These are phyloP conservation scores for Enteromius paludinosus DNA, from an alignment of 2,797 vertebrate species.

Conservation along the genomic window DNA sequence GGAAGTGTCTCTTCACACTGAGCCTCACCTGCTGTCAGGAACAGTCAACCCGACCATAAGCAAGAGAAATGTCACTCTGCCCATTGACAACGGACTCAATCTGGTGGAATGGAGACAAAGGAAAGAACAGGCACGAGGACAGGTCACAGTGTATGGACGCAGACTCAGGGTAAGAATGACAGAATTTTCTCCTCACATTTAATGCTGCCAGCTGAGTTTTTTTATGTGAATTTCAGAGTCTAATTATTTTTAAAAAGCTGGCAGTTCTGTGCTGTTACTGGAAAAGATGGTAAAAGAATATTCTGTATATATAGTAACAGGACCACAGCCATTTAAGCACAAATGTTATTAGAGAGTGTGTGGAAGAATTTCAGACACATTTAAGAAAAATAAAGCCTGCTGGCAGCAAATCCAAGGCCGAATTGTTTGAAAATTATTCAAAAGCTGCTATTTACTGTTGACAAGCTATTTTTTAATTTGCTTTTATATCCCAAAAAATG, in stretches of 20 bases:
- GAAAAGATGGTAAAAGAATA: background rate
- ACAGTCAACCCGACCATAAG: conserved; percentile 96
- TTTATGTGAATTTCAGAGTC: background rate
- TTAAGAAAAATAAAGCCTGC: background rate
- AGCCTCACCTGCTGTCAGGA: conserved; percentile 94
- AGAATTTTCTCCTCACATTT: background rate
- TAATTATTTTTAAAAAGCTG: background rate
- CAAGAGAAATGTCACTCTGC: conserved; percentile 94
- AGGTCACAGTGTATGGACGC: conserved; percentile 96
- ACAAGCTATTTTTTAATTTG: background rate
- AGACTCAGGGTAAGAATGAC: conserved; percentile 87
- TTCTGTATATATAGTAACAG: background rate
- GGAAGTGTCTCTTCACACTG: conserved; percentile 96
- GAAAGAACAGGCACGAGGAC: conserved; percentile 94
- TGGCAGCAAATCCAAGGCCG: background rate
- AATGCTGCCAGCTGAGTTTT: background rate
- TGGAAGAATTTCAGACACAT: background rate
- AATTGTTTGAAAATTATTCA: background rate
- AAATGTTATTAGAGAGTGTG: background rate
- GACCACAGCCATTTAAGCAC: background rate
- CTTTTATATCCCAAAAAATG: background rate
- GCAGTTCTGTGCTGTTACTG: background rate
- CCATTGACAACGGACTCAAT: conserved; percentile 96
- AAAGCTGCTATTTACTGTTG: background rate
- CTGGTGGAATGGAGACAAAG: conserved; percentile 97